Evolutionary conservation across 2,888 invertebrate genomes (phyloP).

Genomic region (Cotesia congregata): DNA sequence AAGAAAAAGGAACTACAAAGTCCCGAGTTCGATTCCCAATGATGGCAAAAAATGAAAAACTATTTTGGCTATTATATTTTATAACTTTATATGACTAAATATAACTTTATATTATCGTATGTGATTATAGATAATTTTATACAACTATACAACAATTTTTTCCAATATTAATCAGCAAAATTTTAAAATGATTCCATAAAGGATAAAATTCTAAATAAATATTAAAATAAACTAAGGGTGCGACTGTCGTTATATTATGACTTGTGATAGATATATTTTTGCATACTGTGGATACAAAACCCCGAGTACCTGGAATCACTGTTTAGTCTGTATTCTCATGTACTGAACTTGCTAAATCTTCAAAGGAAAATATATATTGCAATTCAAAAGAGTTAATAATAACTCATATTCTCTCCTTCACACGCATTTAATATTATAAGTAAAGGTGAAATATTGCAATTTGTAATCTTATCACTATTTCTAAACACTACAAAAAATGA

Average conservation of each 20-base stretch:
- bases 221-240: not conserved
- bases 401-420: constrained; percentile 38
- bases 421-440: not conserved
- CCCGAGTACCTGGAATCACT: constrained; percentile 60
- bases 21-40: too few relatives aligned
- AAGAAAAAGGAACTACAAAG: too few relatives aligned
- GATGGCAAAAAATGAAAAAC: too few relatives aligned
- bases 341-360: constrained; percentile 47
- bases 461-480: not conserved
- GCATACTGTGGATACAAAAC: not conserved
- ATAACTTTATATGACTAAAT: too few relatives aligned
- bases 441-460: not conserved
- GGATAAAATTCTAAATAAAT: not conserved
- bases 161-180: not conserved
- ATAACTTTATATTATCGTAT: too few relatives aligned
- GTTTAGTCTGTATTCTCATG: constrained; percentile 60
- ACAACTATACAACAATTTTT: too few relatives aligned
- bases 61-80: too few relatives aligned
- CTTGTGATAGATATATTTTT: constrained; percentile 30
- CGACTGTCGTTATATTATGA: constrained; percentile 32
- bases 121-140: too few relatives aligned
- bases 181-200: not conserved
- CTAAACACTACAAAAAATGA: too few relatives aligned
- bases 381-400: constrained; percentile 58
- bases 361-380: constrained; percentile 55